Conservation (phyloP, 2,797 vertebrate species). For the Lagodon rhomboides region DNA sequence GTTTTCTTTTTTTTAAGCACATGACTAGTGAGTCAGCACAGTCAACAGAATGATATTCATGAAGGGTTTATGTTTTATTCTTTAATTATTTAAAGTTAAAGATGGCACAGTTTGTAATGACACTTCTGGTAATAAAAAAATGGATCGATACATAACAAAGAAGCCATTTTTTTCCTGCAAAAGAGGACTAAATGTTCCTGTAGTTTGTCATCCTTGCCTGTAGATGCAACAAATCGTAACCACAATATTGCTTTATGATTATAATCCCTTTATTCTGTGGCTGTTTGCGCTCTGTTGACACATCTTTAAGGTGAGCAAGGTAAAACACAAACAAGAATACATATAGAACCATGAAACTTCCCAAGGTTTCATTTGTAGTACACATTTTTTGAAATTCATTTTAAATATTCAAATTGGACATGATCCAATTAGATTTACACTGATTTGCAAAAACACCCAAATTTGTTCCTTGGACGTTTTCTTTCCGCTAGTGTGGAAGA, state of each 20-base stretch:
- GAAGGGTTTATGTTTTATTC: too few species aligned
- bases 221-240: not conserved
- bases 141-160: not conserved
- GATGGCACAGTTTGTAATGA: not conserved
- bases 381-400: too few species aligned
- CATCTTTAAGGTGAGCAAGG: too few species aligned
- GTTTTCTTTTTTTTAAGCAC: not conserved
- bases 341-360: too few species aligned
- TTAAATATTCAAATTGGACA: too few species aligned
- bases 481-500: too few species aligned
- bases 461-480: too few species aligned
- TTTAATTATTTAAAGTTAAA: not conserved
- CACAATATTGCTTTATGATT: not conserved
- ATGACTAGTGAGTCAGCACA: conserved; percentile 4
- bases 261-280: not conserved
- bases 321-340: too few species aligned
- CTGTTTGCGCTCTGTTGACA: not conserved
- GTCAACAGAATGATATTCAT: not conserved
- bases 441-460: too few species aligned
- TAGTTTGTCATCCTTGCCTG: not conserved
- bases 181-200: too few species aligned
- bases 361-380: too few species aligned
- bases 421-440: too few species aligned
- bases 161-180: not conserved
- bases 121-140: not conserved